Evolutionary conservation across 2,888 invertebrate species (phyloP).

Genomic region (Nemapogon koenigi): DNA sequence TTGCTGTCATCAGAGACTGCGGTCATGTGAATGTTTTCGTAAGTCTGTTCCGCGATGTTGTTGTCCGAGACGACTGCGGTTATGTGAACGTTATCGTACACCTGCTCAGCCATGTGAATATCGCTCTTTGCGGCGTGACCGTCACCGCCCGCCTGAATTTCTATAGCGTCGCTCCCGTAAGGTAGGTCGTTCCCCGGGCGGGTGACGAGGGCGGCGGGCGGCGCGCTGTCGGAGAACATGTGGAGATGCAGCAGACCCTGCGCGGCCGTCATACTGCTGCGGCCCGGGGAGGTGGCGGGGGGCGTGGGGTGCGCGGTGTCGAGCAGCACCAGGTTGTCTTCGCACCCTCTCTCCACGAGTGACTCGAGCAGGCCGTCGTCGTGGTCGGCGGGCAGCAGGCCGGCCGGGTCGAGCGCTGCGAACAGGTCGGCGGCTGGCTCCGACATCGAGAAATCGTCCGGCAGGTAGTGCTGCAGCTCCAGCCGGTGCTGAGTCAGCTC

Average conservation of each 20-base stretch:
- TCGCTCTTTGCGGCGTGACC: neutral
- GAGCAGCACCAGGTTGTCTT: constrained; percentile 63
- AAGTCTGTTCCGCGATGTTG: constrained; percentile 34
- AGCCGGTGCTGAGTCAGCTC: constrained; percentile 66
- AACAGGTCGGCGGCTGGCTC: constrained; percentile 36
- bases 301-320: too few relatives aligned
- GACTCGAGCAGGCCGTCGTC: constrained; percentile 67
- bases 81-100: too few relatives aligned
- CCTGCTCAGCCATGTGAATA: neutral
- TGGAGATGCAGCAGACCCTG: constrained; percentile 50
- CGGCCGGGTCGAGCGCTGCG: constrained; percentile 55
- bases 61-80: constrained; percentile 38
- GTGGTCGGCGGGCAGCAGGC: constrained; percentile 51
- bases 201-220: too few relatives aligned
- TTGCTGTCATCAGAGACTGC: constrained; percentile 25
- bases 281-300: too few relatives aligned
- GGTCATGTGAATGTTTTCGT: constrained; percentile 27
- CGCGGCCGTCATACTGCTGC: constrained; percentile 48
- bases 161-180: neutral
- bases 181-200: neutral
- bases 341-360: constrained; percentile 67
- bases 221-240: constrained; percentile 30
- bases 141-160: neutral
- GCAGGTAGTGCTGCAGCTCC: constrained; percentile 32
- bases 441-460: constrained; percentile 32